Conservation (phyloP, 2,888 invertebrate genomes). For the Uropetala carovei region DNA sequence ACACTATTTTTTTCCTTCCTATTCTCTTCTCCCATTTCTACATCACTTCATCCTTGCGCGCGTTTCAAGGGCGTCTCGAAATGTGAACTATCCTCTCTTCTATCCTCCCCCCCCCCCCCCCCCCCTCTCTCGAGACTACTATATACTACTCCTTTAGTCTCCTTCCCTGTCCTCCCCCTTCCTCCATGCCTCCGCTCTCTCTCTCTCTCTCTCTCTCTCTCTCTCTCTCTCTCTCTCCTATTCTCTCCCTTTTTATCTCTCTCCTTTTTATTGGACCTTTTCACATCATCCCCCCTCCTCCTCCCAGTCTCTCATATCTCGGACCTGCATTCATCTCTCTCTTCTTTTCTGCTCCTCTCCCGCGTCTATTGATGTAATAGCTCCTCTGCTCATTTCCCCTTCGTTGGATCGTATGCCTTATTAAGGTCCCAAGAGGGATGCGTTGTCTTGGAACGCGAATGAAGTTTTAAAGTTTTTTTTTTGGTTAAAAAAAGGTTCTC, state of each 20-base stretch:
- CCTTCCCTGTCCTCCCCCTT: not conserved
- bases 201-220: not conserved
- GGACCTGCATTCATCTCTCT: not conserved
- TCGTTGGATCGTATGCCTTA: not conserved
- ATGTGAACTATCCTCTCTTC: slow-evolving; percentile 11
- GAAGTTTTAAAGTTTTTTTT: not conserved
- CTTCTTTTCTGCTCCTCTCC: not conserved
- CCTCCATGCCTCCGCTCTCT: not conserved
- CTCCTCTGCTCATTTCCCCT: not conserved
- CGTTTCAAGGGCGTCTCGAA: not conserved
- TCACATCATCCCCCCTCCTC: not conserved
- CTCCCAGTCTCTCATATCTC: not conserved
- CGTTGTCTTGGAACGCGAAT: slow-evolving; percentile 1
- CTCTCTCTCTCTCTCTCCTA: not conserved
- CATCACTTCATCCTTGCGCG: slow-evolving; percentile 26
- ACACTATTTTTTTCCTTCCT: not conserved
- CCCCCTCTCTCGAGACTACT: not conserved
- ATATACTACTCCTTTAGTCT: too few species aligned
- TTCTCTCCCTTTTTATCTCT: not conserved
- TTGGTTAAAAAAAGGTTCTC: not conserved
- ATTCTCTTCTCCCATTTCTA: slow-evolving; percentile 7
- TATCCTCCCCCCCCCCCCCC: not conserved
- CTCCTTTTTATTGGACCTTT: not conserved
- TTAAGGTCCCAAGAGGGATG: slow-evolving; percentile 9
- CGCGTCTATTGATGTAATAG: not conserved